Conservation (phyloP, 2,113 vertebrate species). For the Podarcis raffonei region DNA sequence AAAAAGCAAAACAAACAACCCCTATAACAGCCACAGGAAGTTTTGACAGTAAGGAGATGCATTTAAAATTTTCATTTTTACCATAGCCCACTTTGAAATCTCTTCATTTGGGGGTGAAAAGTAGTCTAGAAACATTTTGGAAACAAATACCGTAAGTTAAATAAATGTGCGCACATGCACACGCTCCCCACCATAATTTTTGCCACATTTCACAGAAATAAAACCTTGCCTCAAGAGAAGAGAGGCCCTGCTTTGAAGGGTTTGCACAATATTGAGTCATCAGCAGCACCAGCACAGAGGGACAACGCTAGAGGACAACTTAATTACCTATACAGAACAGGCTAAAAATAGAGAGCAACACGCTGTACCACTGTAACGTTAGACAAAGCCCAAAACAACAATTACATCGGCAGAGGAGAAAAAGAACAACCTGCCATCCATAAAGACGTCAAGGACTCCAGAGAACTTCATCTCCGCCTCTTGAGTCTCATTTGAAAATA, state of each 20-base stretch:
- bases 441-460: conserved; percentile 39
- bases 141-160: accelerated
- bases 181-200: not conserved
- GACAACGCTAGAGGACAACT: conserved; percentile 59
- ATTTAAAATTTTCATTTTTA: not conserved
- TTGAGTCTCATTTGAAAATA: conserved; percentile 55
- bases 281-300: conserved; percentile 26
- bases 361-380: conserved; percentile 33
- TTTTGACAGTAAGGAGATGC: too few relatives aligned
- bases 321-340: conserved; percentile 66
- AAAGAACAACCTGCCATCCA: conserved; percentile 48
- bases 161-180: accelerated
- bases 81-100: not conserved
- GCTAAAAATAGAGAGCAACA: conserved; percentile 61
- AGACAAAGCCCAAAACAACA: conserved; percentile 62
- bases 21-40: too few relatives aligned
- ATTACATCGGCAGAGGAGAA: conserved; percentile 42
- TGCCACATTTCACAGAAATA: not conserved
- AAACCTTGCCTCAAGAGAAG: not conserved
- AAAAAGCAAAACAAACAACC: too few relatives aligned
- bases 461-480: conserved; percentile 49
- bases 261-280: conserved; percentile 11
- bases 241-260: conserved; percentile 21
- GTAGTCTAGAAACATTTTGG: not conserved
- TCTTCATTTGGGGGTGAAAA: not conserved